phyloP scores from a whole-genome alignment of 2,113 vertebrate genomes.

The Sphyrna mokarran region DNA sequence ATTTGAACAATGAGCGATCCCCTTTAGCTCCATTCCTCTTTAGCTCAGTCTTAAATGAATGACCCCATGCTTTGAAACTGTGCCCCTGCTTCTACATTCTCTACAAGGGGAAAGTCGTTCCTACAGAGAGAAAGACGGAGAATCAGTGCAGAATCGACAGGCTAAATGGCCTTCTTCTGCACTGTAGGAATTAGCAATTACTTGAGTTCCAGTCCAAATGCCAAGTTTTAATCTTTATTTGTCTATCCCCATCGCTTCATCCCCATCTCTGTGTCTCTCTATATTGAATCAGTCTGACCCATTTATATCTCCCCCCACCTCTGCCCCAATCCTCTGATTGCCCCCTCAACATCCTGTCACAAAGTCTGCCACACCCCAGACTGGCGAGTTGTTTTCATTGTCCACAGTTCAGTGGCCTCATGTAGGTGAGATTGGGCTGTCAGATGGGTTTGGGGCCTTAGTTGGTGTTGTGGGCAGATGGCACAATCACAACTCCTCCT shows the following conservation, averaged over 20 bases:
- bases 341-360: not conserved
- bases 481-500: not conserved
- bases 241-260: not conserved
- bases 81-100: not conserved
- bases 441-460: not conserved
- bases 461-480: not conserved
- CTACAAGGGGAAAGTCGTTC: not conserved
- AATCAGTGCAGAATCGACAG: too few species aligned
- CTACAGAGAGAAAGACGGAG: too few species aligned
- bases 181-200: not conserved
- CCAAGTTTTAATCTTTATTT: not conserved
- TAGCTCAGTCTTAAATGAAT: not conserved
- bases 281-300: too few species aligned
- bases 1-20: not conserved
- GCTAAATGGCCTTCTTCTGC: too few species aligned
- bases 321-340: not conserved
- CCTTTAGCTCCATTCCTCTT: not conserved
- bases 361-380: not conserved
- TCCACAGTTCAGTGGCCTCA: not conserved
- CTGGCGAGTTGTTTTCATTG: not conserved
- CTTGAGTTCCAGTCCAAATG: not conserved
- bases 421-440: not conserved
- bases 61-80: not conserved
- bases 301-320: not conserved
- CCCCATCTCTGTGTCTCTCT: not conserved